Evolutionary conservation across 2,113 vertebrate genomes (phyloP).

Genomic region (Hipposideros armiger): DNA sequence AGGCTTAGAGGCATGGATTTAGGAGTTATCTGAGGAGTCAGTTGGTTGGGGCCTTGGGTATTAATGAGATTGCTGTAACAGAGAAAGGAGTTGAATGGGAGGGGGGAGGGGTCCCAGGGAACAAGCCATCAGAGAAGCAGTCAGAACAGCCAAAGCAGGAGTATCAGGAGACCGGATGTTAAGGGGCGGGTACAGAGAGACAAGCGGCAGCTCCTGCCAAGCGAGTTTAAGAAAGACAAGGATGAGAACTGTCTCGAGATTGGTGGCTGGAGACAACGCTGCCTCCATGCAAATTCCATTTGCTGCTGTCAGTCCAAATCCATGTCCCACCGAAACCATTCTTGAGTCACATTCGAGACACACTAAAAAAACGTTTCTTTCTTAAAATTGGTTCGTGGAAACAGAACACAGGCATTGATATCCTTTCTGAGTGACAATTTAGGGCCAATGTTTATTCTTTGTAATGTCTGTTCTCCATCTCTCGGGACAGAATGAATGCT

Average conservation of each 20-base stretch:
- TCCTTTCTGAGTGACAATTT: conserved; percentile 42
- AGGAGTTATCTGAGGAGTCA: background rate
- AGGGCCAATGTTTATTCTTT: conserved; percentile 40
- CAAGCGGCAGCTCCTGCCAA: background rate
- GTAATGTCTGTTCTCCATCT: conserved; percentile 29
- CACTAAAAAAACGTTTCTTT: background rate
- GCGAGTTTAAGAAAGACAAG: background rate
- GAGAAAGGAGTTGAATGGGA: background rate
- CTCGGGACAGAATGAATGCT: conserved; percentile 35
- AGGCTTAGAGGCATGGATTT: background rate
- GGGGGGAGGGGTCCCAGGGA: background rate
- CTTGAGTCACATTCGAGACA: conserved; percentile 28
- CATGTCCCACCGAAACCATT: background rate
- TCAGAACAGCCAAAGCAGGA: background rate
- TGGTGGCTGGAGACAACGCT: background rate
- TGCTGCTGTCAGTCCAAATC: background rate
- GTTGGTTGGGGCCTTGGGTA: background rate
- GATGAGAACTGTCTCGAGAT: background rate
- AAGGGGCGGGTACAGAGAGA: background rate
- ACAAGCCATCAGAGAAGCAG: background rate
- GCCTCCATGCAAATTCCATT: conserved; percentile 34
- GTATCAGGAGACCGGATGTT: rapidly evolving
- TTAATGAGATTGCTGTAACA: rapidly evolving
- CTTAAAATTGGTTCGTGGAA: conserved; percentile 45
- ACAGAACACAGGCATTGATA: background rate